Evolutionary conservation across 2,888 invertebrate species (phyloP).

Genomic region (Druceiella hillmani): DNA sequence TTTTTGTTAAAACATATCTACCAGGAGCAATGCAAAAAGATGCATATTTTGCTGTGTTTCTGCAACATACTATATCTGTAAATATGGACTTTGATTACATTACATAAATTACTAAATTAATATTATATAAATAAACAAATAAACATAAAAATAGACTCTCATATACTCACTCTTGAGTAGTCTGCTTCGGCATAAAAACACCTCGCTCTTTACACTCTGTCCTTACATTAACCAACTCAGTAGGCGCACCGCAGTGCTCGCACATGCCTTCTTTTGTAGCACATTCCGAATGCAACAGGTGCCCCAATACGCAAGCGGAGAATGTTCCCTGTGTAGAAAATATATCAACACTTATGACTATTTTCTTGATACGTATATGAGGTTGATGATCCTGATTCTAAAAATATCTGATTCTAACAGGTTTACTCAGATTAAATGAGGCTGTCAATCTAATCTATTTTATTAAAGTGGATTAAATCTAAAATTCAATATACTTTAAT

Average conservation of each 20-base stretch:
- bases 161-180: constrained; percentile 38
- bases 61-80: background rate
- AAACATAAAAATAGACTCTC: background rate
- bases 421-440: background rate
- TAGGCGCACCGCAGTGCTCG: constrained; percentile 40
- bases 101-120: constrained; percentile 7
- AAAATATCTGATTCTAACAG: background rate
- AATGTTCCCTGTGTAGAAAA: constrained; percentile 64
- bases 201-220: constrained; percentile 39
- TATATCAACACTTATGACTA: constrained; percentile 3
- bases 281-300: constrained; percentile 82
- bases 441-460: too few species aligned
- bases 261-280: constrained; percentile 40
- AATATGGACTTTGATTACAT: background rate
- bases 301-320: constrained; percentile 70
- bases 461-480: too few species aligned
- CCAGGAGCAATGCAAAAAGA: too few species aligned
- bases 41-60: background rate
- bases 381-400: background rate
- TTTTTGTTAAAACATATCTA: too few species aligned
- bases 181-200: constrained; percentile 40
- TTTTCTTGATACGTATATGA: background rate
- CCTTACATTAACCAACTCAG: constrained; percentile 32
- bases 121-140: background rate
- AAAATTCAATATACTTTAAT: too few species aligned